phyloP scores from a whole-genome alignment of 2,888 invertebrate species.

The Bruchidius siliquastri region DNA sequence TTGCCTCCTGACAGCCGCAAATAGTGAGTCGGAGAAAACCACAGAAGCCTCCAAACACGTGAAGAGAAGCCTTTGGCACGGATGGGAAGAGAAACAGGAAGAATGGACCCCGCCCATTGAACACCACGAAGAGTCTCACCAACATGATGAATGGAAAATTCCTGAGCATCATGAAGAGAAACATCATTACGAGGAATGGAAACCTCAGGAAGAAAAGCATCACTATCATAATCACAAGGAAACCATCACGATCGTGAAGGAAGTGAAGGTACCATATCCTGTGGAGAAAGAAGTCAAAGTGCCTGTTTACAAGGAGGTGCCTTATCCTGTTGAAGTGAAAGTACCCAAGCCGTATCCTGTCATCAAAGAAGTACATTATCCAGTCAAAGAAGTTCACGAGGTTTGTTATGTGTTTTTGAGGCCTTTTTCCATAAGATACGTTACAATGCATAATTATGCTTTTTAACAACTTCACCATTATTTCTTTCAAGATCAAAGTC shows the following conservation, averaged over 20 bases:
- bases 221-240: constrained; percentile 30
- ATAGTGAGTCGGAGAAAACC: background rate
- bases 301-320: constrained; percentile 54
- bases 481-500: constrained; percentile 51
- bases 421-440: no score
- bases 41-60: background rate
- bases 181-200: background rate
- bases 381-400: constrained; percentile 46
- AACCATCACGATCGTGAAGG: constrained; percentile 62
- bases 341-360: constrained; percentile 73
- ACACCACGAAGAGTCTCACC: background rate
- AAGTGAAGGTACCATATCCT: constrained; percentile 59
- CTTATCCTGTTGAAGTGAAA: constrained; percentile 58
- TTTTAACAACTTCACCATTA: no score
- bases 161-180: background rate
- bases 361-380: constrained; percentile 60
- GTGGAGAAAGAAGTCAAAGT: constrained; percentile 65
- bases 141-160: background rate
- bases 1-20: background rate
- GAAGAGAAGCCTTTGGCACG: background rate
- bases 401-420: no score
- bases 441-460: no score
- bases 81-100: background rate
- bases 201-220: background rate
- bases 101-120: background rate